Evolutionary conservation across 1,140 invertebrate genomes (phyloP).

Genomic region (Drosophila cardini): DNA sequence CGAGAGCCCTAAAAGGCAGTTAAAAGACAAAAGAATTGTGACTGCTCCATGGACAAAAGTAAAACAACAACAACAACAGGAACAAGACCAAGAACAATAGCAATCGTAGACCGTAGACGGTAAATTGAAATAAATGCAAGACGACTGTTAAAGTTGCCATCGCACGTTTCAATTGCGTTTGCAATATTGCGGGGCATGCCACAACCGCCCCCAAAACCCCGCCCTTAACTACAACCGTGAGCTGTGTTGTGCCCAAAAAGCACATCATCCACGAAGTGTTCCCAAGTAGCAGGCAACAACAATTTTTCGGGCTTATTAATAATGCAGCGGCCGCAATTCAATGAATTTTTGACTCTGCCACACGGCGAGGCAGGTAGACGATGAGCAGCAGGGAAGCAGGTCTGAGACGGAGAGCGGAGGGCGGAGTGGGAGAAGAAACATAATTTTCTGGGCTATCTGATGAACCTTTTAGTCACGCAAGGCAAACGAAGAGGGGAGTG

Average conservation of each 20-base stretch:
- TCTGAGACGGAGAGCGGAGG: not conserved
- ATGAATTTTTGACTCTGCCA: constrained; percentile 78
- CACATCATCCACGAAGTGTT: constrained; percentile 46
- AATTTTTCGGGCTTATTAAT: constrained; percentile 78
- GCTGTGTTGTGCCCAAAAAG: constrained; percentile 5
- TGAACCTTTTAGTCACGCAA: constrained; percentile 77
- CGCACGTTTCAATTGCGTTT: constrained; percentile 77
- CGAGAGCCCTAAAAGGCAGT: constrained; percentile 56
- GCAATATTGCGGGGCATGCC: constrained; percentile 14
- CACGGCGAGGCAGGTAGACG: constrained; percentile 20
- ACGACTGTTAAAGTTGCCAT: constrained; percentile 76
- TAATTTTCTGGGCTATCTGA: constrained; percentile 76
- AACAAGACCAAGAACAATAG: not conserved
- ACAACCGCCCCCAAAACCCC: not conserved
- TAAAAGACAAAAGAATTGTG: constrained; percentile 78
- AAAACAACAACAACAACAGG: constrained; percentile 9
- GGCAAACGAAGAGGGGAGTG: constrained; percentile 2
- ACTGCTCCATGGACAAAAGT: constrained; percentile 35
- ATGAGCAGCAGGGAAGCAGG: not conserved
- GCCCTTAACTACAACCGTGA: not conserved
- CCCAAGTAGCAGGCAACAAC: constrained; percentile 65
- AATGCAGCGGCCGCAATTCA: constrained; percentile 82
- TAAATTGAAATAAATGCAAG: constrained; percentile 83
- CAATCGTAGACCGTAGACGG: constrained; percentile 51
- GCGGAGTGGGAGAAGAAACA: constrained; percentile 48